Base-by-base conservation (phyloP, 2,888 invertebrate species). In the Tinea pellionella region DNA sequence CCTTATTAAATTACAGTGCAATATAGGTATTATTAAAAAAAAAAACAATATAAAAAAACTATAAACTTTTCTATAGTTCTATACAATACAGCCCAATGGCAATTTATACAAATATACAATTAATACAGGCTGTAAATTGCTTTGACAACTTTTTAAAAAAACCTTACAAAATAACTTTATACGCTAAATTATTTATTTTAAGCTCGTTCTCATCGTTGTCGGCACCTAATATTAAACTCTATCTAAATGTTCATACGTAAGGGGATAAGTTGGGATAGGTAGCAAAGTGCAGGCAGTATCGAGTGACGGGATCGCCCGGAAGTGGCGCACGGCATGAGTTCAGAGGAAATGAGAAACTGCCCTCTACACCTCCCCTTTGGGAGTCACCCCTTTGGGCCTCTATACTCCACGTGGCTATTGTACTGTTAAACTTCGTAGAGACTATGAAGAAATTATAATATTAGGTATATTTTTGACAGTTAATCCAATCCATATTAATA, bases 301-400 rank as follows among this genome's bases (percentile, higher is more conserved):
- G 56, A 58, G 62, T 74, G 74, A 73, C 73, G 69, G 67, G 70
- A 73, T 70, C 61, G 51, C 32, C 58, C 74, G 73, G 73, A 75
- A 73, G 68, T 69, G 68, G 68, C 64, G 71, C 67, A 68, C 65
- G 57, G 68, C 66, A 9, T 13, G 55, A 30, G 57, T 32, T 32
- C 32, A 32, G 32, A 70, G 73, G 75, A 75, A 72, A 75, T 72
- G 68, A 69, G 71, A 71, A 57, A 57, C 57, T 57, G 32, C 57
- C 57, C 57, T 19, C 32, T 29, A 24, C n/a, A 24, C 57, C 57
- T 29, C 57, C 57, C 24, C 29, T 19, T n/a, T 19, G 12, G 18
- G 18, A 47, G 9, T 53, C 53, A 12, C 53, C 53, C 53, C 53
- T 24, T 53, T 53, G 53, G 15, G 47, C 15, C 15, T 37, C 37